phyloP scores from a whole-genome alignment of 2,113 vertebrate genomes.

The Otocyon megalotis region DNA sequence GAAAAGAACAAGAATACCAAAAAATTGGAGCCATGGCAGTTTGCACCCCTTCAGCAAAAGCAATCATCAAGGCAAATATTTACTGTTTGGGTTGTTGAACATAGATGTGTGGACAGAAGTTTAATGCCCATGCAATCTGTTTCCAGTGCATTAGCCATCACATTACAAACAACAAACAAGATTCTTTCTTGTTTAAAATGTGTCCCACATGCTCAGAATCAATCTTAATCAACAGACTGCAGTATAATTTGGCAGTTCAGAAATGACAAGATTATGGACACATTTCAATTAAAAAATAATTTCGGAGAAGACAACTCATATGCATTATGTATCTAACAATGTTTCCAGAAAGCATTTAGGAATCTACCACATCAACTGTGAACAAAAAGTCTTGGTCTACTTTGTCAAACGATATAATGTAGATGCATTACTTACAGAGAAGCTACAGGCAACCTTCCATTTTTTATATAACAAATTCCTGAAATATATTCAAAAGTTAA shows the following conservation, averaged over 20 bases:
- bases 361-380: slow-evolving; percentile 15
- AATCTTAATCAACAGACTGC: slow-evolving; percentile 68
- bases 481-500: slow-evolving; percentile 2
- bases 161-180: slow-evolving; percentile 49
- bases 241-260: slow-evolving; percentile 62
- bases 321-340: slow-evolving; percentile 22
- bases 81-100: not conserved
- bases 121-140: slow-evolving; percentile 64
- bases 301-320: slow-evolving; percentile 9
- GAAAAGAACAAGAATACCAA: slow-evolving; percentile 59
- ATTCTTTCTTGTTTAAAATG: slow-evolving; percentile 69
- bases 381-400: not conserved
- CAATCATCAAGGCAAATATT: slow-evolving; percentile 61
- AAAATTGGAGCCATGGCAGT: not conserved
- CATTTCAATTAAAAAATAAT: slow-evolving; percentile 73
- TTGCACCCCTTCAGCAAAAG: slow-evolving; percentile 56
- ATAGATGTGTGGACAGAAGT: not conserved
- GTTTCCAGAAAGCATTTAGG: not conserved
- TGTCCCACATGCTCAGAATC: slow-evolving; percentile 64
- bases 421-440: not conserved
- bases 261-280: slow-evolving; percentile 69
- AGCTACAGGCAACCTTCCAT: not conserved
- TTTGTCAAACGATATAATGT: not conserved
- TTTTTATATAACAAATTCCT: not conserved
- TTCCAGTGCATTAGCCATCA: slow-evolving; percentile 30